Evolutionary conservation across 1,140 invertebrate species (phyloP), one percentile per base, ranked within the genome.

Genomic region (Phymastichus coffea): DNA sequence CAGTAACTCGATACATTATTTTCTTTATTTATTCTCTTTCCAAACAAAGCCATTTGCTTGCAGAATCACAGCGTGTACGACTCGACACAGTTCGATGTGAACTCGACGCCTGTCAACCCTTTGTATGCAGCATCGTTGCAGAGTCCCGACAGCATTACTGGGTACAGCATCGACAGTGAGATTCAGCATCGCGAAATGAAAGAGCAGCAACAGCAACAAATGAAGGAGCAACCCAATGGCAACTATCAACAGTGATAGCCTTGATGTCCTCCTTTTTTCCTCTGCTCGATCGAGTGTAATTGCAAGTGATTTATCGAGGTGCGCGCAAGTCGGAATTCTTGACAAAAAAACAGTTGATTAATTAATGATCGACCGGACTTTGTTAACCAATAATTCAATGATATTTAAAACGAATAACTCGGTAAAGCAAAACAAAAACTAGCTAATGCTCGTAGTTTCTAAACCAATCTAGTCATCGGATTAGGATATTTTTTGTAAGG

Each of bases 1-100:
- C n/a, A n/a, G n/a, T n/a, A n/a, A n/a, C n/a, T n/a, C n/a, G n/a
- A n/a, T n/a, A n/a, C n/a, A n/a, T n/a, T n/a, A n/a, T n/a, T n/a
- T n/a, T n/a, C n/a, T n/a, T n/a, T n/a, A n/a, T n/a, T n/a, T n/a
- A n/a, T n/a, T n/a, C n/a, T n/a, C n/a, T n/a, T n/a, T n/a, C n/a
- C n/a, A n/a, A n/a, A n/a, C n/a, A n/a, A n/a, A n/a, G n/a, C n/a
- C n/a, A n/a, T n/a, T n/a, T n/a, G 79, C 73, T 82, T 82, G 65
- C 82, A 88, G 86, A 88, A 85, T 66, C 86, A 87, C 79, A 88
- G 85, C 70, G 85, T 88, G 53, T 91, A 90, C 73, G 88, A 91
- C 75, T 90, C 88, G 70, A 91, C 89, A 47, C 84, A 90, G 60
- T 89, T 91, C 76, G 85, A 86, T 72, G 84, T 82, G 15, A 85